These are phyloP conservation scores for Therioaphis trifolii DNA, from an alignment of 2,888 invertebrate genomes.

Conservation along the genomic window DNA sequence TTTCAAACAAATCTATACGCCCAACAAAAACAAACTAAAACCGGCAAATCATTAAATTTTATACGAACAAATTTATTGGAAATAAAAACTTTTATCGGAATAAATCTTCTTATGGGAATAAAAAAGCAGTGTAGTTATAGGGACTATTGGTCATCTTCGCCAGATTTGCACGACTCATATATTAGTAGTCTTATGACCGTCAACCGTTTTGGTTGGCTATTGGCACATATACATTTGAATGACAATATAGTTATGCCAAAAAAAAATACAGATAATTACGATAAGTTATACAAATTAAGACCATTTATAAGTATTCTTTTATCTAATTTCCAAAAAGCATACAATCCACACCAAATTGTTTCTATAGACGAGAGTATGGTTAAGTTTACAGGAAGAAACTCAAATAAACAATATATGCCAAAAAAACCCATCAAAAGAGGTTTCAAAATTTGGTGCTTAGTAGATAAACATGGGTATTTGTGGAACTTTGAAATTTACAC, in stretches of 20 bases:
- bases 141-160: constrained; percentile 58
- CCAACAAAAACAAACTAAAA: constrained; percentile 24
- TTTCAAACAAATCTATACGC: constrained; percentile 62
- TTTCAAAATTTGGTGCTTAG: constrained; percentile 63
- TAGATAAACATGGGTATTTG: too few relatives aligned
- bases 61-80: constrained; percentile 26
- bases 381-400: too few relatives aligned
- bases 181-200: constrained; percentile 64
- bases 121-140: constrained; percentile 44
- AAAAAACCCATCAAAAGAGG: constrained; percentile 63
- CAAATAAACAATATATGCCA: constrained; percentile 40
- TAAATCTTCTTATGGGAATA: constrained; percentile 60
- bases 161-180: constrained; percentile 30
- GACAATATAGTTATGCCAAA: constrained; percentile 64
- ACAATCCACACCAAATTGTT: constrained; percentile 51
- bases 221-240: constrained; percentile 65
- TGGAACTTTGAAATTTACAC: constrained; percentile 49
- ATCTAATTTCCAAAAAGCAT: constrained; percentile 64
- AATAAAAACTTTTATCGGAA: constrained; percentile 57
- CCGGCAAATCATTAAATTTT: constrained; percentile 27
- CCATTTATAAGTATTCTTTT: constrained; percentile 65
- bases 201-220: constrained; percentile 65
- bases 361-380: neutral
- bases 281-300: constrained; percentile 66
- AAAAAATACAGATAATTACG: constrained; percentile 61